Evolutionary conservation across 1,140 invertebrate genomes (phyloP).

Genomic region (Drosophila simulans): DNA sequence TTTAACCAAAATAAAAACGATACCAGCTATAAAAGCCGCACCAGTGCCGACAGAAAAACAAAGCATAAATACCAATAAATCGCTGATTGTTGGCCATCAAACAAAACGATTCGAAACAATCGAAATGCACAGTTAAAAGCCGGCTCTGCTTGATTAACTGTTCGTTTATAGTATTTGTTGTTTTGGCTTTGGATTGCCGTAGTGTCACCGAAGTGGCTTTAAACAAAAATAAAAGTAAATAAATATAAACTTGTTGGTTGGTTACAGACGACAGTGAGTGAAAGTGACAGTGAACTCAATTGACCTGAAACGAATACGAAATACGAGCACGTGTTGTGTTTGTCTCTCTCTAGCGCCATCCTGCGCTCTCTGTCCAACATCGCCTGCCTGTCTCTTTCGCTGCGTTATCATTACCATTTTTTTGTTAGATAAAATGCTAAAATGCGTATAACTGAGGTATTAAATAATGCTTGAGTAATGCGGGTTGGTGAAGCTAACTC

Average conservation of each 20-base stretch:
- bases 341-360: conserved; percentile 1
- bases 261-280: conserved; percentile 36
- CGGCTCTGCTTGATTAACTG: conserved; percentile 37
- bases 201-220: conserved; percentile 47
- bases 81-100: conserved; percentile 38
- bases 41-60: conserved; percentile 21
- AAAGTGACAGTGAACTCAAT: conserved; percentile 79
- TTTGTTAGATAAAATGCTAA: conserved; percentile 28
- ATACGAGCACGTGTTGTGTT: conserved; percentile 33
- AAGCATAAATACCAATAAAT: conserved; percentile 47
- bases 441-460: conserved; percentile 10
- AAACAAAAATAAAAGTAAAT: conserved; percentile 27
- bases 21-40: conserved; percentile 28
- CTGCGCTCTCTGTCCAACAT: too few relatives aligned
- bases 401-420: conserved; percentile 15
- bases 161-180: background rate
- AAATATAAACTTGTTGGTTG: conserved; percentile 37
- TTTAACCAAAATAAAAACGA: conserved; percentile 22
- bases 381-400: background rate
- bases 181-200: background rate
- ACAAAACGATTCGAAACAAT: conserved; percentile 49
- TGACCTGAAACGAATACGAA: conserved; percentile 61
- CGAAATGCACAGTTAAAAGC: conserved; percentile 64
- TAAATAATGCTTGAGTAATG: conserved; percentile 21
- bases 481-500: background rate